Conservation (phyloP, 2,888 invertebrate genomes). For the Lepidonotus clava region DNA sequence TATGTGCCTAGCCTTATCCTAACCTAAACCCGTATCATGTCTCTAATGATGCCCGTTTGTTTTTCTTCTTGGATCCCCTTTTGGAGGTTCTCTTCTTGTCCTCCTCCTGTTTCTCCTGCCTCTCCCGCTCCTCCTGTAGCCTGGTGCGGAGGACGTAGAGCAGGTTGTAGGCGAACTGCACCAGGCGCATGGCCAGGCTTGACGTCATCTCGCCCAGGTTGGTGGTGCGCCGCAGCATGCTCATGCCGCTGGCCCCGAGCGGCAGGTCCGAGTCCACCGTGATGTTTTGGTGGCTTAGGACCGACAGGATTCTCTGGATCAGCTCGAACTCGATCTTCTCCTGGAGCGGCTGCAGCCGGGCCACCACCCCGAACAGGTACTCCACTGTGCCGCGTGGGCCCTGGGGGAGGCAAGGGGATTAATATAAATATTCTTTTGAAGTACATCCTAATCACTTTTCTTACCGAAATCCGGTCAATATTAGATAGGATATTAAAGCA, state of each 20-base stretch:
- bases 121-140: neutral
- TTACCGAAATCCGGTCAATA: too few relatives aligned
- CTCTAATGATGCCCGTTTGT: neutral
- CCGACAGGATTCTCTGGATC: conserved; percentile 61
- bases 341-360: conserved; percentile 56
- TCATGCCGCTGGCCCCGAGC: neutral
- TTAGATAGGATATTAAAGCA: too few relatives aligned
- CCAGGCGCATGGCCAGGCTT: conserved; percentile 22
- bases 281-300: conserved; percentile 64
- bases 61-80: conserved; percentile 7
- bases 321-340: conserved; percentile 40
- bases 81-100: neutral
- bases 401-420: conserved; percentile 54
- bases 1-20: too few relatives aligned
- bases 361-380: conserved; percentile 56
- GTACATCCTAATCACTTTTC: too few relatives aligned
- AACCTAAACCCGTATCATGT: conserved; percentile 14
- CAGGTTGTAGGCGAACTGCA: conserved; percentile 15
- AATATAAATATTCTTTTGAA: too few relatives aligned
- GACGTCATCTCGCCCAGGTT: conserved; percentile 35
- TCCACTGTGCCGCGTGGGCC: conserved; percentile 52
- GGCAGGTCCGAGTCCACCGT: conserved; percentile 53
- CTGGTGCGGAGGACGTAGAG: neutral
- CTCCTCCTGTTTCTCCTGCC: neutral
- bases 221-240: conserved; percentile 39